These are phyloP conservation scores for Sycophila texana DNA, from an alignment of 2,888 invertebrate genomes.

Conservation along the genomic window DNA sequence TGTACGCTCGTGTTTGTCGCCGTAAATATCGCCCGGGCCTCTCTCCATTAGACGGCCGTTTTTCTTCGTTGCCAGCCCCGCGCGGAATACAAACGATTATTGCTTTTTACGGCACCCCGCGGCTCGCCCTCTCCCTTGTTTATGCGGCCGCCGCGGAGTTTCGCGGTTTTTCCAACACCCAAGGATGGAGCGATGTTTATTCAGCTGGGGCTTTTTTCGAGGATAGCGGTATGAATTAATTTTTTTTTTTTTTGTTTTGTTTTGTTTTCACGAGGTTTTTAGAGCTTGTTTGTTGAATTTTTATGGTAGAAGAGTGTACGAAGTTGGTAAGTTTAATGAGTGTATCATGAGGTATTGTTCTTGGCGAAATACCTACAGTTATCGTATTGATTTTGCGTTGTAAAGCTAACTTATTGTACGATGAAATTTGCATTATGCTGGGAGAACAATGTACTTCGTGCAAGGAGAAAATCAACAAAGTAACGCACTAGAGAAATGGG, in stretches of 20 bases:
- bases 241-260: neutral
- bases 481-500: conserved; percentile 9
- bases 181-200: neutral
- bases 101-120: conserved; percentile 20
- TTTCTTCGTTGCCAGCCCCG: conserved; percentile 36
- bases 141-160: neutral
- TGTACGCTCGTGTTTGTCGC: neutral
- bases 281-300: no score
- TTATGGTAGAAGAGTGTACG: no score
- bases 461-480: conserved; percentile 20
- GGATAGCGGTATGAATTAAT: neutral
- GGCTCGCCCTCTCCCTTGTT: neutral
- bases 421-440: conserved; percentile 19
- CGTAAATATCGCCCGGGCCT: neutral
- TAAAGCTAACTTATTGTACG: neutral
- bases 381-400: neutral
- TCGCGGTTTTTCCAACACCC: neutral
- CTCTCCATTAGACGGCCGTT: conserved; percentile 18
- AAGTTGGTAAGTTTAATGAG: no score
- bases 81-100: conserved; percentile 43
- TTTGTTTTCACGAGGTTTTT: neutral
- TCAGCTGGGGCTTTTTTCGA: neutral
- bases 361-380: no score
- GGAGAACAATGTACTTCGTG: neutral
- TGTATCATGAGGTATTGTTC: no score